Percentiles rank a stretch among this genome's conserved stretches.
These are phyloP conservation scores for Drosophila sechellia DNA, from an alignment of 1,140 invertebrate species.

Conservation along the genomic window DNA sequence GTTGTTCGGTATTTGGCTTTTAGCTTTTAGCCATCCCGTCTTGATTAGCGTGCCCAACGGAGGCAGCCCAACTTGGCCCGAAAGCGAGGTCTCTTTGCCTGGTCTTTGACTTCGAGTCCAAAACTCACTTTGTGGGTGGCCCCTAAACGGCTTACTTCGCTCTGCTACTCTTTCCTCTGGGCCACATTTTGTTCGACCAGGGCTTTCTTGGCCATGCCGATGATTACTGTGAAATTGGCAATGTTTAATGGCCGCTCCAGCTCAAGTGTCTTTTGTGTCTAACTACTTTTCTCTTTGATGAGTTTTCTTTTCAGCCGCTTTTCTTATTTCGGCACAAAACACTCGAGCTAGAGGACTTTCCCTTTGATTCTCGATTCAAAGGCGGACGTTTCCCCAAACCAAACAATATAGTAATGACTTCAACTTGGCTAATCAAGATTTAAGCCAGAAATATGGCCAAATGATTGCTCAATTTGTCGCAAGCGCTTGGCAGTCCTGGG, in stretches of 20 bases:
- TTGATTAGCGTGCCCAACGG: conserved; percentile 71
- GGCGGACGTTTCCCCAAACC: conserved; percentile 2
- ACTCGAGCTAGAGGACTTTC: conserved; percentile 56
- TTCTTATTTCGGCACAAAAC: conserved; percentile 42
- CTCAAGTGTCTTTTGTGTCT: conserved; percentile 62
- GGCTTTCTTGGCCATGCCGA: conserved; percentile 49
- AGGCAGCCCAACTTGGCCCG: conserved; percentile 65
- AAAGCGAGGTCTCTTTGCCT: conserved; percentile 59
- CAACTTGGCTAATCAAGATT: conserved; percentile 34
- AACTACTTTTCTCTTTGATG: conserved; percentile 75
- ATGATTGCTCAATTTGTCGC: not conserved
- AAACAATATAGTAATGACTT: conserved; percentile 28
- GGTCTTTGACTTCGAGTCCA: conserved; percentile 44
- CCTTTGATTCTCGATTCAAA: conserved; percentile 33
- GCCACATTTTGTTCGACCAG: conserved; percentile 39
- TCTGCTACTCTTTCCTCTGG: conserved; percentile 66
- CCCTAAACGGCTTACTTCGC: conserved; percentile 74
- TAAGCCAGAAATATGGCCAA: conserved; percentile 15
- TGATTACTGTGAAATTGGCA: conserved; percentile 82
- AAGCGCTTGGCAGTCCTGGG: not conserved
- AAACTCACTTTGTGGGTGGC: conserved; percentile 65
- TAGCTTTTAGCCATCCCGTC: conserved; percentile 35
- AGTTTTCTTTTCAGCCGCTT: conserved; percentile 60
- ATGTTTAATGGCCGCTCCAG: conserved; percentile 68
- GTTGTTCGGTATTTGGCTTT: conserved; percentile 8